Evolutionary conservation across 1,140 invertebrate species (phyloP).

Genomic region (Drosophila pachea): DNA sequence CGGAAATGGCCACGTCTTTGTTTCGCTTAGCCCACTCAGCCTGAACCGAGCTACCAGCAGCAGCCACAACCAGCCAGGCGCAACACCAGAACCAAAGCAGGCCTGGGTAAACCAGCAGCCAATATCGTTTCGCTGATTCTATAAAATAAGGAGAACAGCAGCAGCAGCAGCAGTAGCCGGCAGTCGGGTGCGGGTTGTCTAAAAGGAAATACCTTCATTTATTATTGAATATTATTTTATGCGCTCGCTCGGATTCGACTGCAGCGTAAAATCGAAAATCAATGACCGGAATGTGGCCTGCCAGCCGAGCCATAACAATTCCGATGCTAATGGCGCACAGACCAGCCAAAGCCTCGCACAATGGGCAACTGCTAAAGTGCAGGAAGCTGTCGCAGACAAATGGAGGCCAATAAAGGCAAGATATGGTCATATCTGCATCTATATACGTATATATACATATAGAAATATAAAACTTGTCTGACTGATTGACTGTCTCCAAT

Average conservation of each 20-base stretch:
- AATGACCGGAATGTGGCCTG: conserved; percentile 67
- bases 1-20: conserved; percentile 54
- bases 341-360: conserved; percentile 34
- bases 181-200: conserved; percentile 23
- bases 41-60: conserved; percentile 12
- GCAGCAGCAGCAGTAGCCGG: conserved; percentile 38
- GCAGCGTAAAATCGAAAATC: conserved; percentile 75
- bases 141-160: conserved; percentile 59
- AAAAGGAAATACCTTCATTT: conserved; percentile 75
- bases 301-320: conserved; percentile 63
- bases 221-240: conserved; percentile 78
- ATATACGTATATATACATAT: background rate
- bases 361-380: conserved; percentile 58
- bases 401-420: conserved; percentile 34
- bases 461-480: background rate
- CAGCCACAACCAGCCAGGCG: conserved; percentile 5
- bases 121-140: conserved; percentile 62
- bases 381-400: conserved; percentile 68
- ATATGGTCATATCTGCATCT: conserved; percentile 6
- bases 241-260: conserved; percentile 57
- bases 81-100: conserved; percentile 26
- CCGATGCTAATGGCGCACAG: conserved; percentile 61
- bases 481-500: background rate
- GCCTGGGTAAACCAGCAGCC: conserved; percentile 27
- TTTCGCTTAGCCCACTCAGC: conserved; percentile 46